Conservation (phyloP, 2,888 invertebrate species). For the Plagodis pulveraria region DNA sequence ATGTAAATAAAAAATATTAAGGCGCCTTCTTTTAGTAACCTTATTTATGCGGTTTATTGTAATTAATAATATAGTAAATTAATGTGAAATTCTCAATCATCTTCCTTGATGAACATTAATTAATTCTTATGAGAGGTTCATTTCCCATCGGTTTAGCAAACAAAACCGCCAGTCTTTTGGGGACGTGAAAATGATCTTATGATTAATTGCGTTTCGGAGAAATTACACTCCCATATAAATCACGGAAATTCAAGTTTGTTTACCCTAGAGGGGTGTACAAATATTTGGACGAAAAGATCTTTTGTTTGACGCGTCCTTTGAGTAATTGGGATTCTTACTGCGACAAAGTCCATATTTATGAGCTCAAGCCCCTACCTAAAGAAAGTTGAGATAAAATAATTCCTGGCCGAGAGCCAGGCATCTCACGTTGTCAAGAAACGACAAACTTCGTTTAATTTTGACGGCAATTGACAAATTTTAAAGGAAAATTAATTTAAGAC, state of each 20-base stretch:
- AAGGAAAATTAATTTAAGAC: slow-evolving; percentile 70
- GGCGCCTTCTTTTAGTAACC: too few relatives aligned
- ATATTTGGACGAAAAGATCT: slow-evolving; percentile 26
- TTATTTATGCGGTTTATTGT: too few relatives aligned
- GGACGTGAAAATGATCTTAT: slow-evolving; percentile 41
- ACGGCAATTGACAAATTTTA: slow-evolving; percentile 69
- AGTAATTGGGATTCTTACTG: slow-evolving; percentile 27
- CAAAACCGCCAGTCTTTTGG: slow-evolving; percentile 35
- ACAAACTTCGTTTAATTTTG: slow-evolving; percentile 68
- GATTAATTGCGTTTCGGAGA: slow-evolving; percentile 42
- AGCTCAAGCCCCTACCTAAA: slow-evolving; percentile 30
- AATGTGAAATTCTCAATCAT: slow-evolving; percentile 28
- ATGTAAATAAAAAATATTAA: too few relatives aligned
- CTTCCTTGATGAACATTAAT: slow-evolving; percentile 39
- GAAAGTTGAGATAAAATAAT: slow-evolving; percentile 47
- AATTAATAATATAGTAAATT: too few relatives aligned
- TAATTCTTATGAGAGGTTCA: slow-evolving; percentile 47
- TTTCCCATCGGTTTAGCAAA: slow-evolving; percentile 48
- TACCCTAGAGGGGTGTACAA: slow-evolving; percentile 23
- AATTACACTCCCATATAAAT: slow-evolving; percentile 31
- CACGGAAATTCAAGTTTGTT: slow-evolving; percentile 26
- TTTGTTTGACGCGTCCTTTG: slow-evolving; percentile 29
- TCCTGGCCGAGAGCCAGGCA: slow-evolving; percentile 64
- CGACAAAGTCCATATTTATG: slow-evolving; percentile 28
- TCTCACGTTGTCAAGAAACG: slow-evolving; percentile 60